Base-by-base conservation (phyloP, 2,797 vertebrate species). In the Poliocrania exsul region DNA sequence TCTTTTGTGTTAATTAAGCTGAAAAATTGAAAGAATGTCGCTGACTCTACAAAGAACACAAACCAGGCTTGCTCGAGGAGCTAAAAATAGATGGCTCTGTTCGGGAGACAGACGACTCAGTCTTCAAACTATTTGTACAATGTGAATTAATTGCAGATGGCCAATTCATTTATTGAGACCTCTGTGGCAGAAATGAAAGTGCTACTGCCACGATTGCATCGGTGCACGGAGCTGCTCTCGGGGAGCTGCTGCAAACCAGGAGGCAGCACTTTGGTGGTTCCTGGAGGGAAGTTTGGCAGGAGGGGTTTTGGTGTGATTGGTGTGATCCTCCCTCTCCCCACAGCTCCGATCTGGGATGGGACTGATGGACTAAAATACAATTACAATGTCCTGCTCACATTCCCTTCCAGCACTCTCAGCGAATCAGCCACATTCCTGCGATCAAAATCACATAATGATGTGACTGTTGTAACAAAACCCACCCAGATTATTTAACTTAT, bases 21-120 rank as follows among this genome's bases (percentile, higher is more conserved):
- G 66, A 93, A 97, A 97, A 97, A 95, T 95, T 78, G 96, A 96
- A 97, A 97, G 96, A 98, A 98, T 97, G 97, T 97, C 92, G 58
- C 97, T 97, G 97, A 97, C 97, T 97, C 96, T 96, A 96, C 97
- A 97, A 96, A 98, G 97, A 98, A 94, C 92, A 96, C 96, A 97
- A 97, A 97, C 96, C 96, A 97, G 95, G 86, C 96, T 97, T 78
- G 94, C 96, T 96, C 86, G 75, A 95, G 96, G 83, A 90, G 94
- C 97, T 97, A 97, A 97, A 97, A 96, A 97, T 96, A 97, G 97
- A 92, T 88, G 17, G 70, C 94, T 97, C 97, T 95, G 96, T 96
- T 96, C 78, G 17, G 95, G 96, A 97, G 95, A 97, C 93, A 95
- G 97, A 97, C 93, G 86, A 96, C 94, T 97, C 69, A 73, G 95